Evolutionary conservation across 1,140 invertebrate genomes (phyloP).

Genomic region (Solenopsis invicta): DNA sequence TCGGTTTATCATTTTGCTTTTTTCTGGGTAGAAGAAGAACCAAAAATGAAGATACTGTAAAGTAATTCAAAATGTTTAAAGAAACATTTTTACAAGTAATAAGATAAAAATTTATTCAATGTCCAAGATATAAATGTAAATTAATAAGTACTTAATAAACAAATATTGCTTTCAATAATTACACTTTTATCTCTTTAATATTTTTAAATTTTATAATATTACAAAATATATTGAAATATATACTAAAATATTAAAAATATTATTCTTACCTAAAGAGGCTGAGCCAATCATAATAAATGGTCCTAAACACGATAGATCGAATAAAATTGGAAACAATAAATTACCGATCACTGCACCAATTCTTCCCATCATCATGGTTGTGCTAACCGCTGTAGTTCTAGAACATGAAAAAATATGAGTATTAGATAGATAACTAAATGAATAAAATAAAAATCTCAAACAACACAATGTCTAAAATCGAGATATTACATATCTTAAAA

Average conservation of each 20-base stretch:
- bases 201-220: too few species aligned
- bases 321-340: slow-evolving; percentile 83
- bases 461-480: too few species aligned
- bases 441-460: background rate
- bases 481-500: too few species aligned
- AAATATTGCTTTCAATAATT: too few species aligned
- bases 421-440: background rate
- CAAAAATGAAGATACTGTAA: slow-evolving; percentile 76
- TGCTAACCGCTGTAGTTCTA: slow-evolving; percentile 85
- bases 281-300: slow-evolving; percentile 84
- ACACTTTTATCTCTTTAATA: too few species aligned
- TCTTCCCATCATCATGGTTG: slow-evolving; percentile 84
- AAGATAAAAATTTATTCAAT: too few species aligned
- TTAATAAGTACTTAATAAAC: background rate
- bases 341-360: slow-evolving; percentile 85
- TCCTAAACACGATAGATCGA: slow-evolving; percentile 81
- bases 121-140: background rate
- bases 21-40: slow-evolving; percentile 74
- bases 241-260: background rate
- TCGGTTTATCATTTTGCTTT: slow-evolving; percentile 39
- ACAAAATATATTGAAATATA: too few species aligned
- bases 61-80: slow-evolving; percentile 1
- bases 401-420: slow-evolving; percentile 57
- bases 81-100: slow-evolving; percentile 13
- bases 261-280: slow-evolving; percentile 79